These are phyloP conservation scores for Hyperoplus lanceolatus DNA, from an alignment of 2,797 vertebrate species.

Conservation along the genomic window DNA sequence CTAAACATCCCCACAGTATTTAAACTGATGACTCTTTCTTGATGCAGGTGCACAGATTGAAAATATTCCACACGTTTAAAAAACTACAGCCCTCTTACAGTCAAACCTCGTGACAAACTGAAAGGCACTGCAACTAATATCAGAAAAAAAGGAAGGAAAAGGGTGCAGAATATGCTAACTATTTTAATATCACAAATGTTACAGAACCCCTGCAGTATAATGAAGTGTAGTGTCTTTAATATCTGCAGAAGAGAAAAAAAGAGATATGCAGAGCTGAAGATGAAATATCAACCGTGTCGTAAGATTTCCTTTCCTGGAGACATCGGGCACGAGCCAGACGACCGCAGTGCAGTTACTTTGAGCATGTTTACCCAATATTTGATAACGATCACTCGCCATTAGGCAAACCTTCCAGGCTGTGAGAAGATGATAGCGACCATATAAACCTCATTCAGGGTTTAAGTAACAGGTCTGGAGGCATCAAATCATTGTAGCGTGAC, in stretches of 20 bases:
- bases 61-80: background rate
- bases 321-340: conserved; percentile 64
- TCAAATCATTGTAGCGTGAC: conserved; percentile 37
- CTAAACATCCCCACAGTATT: background rate
- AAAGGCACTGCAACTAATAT: background rate
- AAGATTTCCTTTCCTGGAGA: conserved; percentile 70
- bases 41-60: background rate
- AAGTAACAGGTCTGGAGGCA: conserved; percentile 46
- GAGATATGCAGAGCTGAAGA: conserved; percentile 49
- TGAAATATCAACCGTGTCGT: conserved; percentile 76
- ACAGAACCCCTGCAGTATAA: conserved; percentile 19
- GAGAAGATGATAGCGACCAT: conserved; percentile 63
- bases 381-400: conserved; percentile 69
- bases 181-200: background rate
- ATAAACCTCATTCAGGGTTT: conserved; percentile 61
- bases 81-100: background rate
- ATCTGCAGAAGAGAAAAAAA: conserved; percentile 22
- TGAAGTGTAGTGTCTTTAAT: conserved; percentile 44
- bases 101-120: background rate
- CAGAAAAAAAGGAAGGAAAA: background rate
- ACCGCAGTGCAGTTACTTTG: conserved; percentile 59
- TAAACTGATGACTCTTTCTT: conserved; percentile 8
- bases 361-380: conserved; percentile 60
- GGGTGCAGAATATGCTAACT: background rate
- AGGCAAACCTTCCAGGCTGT: conserved; percentile 24